Evolutionary conservation across 1,140 invertebrate species (phyloP).

Genomic region (Scaptomyza pallida): DNA sequence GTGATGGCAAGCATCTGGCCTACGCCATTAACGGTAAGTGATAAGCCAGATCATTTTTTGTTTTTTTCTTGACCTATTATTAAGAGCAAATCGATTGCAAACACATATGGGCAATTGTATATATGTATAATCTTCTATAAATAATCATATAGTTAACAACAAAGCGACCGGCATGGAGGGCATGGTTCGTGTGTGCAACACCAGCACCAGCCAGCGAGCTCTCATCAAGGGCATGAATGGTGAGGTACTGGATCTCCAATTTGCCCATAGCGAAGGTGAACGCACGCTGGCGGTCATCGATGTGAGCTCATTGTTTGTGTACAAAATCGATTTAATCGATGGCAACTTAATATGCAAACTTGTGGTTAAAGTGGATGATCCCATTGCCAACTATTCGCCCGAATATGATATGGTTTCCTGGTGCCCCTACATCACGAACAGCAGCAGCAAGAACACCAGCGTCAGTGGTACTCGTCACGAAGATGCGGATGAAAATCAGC

Average conservation of each 20-base stretch:
- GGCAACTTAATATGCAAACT: slow-evolving; percentile 86
- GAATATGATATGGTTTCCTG: slow-evolving; percentile 89
- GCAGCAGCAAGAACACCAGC: slow-evolving; percentile 83
- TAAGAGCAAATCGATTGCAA: not conserved
- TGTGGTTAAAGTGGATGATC: slow-evolving; percentile 85
- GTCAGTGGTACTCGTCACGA: slow-evolving; percentile 85
- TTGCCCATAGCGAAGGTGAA: slow-evolving; percentile 91
- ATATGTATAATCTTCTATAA: too few species aligned
- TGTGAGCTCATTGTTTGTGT: slow-evolving; percentile 90
- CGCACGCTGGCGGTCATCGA: slow-evolving; percentile 94
- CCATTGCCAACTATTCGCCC: slow-evolving; percentile 67
- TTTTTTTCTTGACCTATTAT: not conserved
- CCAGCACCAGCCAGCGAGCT: slow-evolving; percentile 89
- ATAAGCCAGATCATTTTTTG: not conserved
- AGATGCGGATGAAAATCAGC: slow-evolving; percentile 90
- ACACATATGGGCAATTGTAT: not conserved
- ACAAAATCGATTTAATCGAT: slow-evolving; percentile 89
- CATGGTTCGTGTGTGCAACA: slow-evolving; percentile 92
- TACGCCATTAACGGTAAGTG: slow-evolving; percentile 94
- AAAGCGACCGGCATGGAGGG: slow-evolving; percentile 86
- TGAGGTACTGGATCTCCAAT: slow-evolving; percentile 93
- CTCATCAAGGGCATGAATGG: slow-evolving; percentile 94
- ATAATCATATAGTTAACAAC: slow-evolving; percentile 67
- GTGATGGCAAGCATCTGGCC: slow-evolving; percentile 92
- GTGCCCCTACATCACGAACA: slow-evolving; percentile 92